A percentile compares a stretch with the other conserved stretches of the same genome.
Evolutionary conservation across 2,888 invertebrate species (phyloP).

Genomic region (Drosophila ustulata): DNA sequence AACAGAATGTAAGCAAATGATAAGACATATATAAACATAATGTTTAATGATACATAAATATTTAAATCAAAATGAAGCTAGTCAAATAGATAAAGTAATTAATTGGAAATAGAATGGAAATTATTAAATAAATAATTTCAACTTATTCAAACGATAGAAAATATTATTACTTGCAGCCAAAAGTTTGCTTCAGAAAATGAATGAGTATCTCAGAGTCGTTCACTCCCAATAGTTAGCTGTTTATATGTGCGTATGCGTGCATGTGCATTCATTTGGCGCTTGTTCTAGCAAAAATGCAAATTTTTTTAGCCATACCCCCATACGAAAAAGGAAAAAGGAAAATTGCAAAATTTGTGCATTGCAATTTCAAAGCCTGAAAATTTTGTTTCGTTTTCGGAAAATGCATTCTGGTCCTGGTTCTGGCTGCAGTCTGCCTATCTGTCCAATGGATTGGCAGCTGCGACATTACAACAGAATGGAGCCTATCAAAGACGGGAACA

Average conservation of each 20-base stretch:
- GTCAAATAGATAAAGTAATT: no score
- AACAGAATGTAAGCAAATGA: no score
- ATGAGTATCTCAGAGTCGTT: constrained; percentile 13
- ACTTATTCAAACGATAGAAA: background rate
- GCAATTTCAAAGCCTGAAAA: constrained; percentile 75
- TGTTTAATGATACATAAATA: no score
- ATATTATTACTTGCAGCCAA: no score
- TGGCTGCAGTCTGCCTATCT: constrained; percentile 37
- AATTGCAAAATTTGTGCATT: constrained; percentile 64
- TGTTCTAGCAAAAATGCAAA: constrained; percentile 72
- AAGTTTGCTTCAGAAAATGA: background rate
- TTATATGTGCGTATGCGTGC: constrained; percentile 45
- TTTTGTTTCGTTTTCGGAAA: constrained; percentile 65
- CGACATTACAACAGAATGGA: constrained; percentile 46
- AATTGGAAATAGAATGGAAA: no score
- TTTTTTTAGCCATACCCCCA: constrained; percentile 59
- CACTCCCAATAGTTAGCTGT: background rate
- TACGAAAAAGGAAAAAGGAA: constrained; percentile 48
- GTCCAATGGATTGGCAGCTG: constrained; percentile 59
- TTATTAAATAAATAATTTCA: no score
- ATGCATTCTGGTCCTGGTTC: constrained; percentile 64
- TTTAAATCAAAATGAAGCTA: no score
- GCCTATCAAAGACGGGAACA: background rate
- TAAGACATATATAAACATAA: no score
- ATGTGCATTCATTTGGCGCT: constrained; percentile 63